Conservation (phyloP, 2,113 vertebrate genomes). For the Equus przewalskii region DNA sequence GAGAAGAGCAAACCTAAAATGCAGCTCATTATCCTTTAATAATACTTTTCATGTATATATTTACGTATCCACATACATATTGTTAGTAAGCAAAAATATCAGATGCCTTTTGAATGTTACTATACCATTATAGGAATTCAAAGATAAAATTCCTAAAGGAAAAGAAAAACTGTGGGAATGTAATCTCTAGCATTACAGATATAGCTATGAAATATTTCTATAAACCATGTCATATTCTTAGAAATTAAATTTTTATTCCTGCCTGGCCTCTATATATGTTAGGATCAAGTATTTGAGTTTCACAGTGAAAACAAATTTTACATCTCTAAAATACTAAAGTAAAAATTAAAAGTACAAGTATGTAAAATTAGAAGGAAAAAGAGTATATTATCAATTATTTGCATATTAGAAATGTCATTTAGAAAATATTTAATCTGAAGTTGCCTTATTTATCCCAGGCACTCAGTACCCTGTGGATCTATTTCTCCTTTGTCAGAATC, state of each 20-base stretch:
- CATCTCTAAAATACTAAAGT: constrained; percentile 39
- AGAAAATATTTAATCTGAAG: constrained; percentile 63
- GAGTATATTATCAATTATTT: not conserved
- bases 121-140: not conserved
- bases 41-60: not conserved
- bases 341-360: constrained; percentile 46
- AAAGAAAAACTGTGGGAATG: constrained; percentile 36
- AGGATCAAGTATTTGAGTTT: constrained; percentile 55
- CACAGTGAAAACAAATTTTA: not conserved
- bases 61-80: not conserved
- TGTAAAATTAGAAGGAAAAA: constrained; percentile 47
- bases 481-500: not conserved
- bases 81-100: constrained; percentile 3
- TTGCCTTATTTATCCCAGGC: not conserved
- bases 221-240: not conserved
- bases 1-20: constrained; percentile 22
- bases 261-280: not conserved
- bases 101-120: not conserved
- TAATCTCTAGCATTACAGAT: not conserved
- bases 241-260: constrained; percentile 51
- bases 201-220: constrained; percentile 8
- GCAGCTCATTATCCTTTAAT: not conserved
- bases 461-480: not conserved
- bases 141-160: constrained; percentile 15
- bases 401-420: constrained; percentile 12